Percentiles rank a stretch among this genome's conserved stretches.
Evolutionary conservation across 1,140 invertebrate species (phyloP).

Genomic region (Choristoneura fumiferana): DNA sequence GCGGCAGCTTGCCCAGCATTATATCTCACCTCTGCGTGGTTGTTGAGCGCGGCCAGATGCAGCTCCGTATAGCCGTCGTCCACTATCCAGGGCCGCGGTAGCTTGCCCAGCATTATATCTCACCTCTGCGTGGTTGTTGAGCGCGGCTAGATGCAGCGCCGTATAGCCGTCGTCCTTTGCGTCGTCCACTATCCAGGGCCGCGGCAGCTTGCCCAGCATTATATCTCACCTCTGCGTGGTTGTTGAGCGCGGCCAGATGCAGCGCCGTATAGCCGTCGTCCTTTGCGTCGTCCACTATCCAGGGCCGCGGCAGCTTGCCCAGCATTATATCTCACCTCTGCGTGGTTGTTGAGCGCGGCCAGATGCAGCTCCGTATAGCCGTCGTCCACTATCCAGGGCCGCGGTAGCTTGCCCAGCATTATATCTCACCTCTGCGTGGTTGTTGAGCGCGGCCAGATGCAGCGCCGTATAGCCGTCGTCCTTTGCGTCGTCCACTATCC

Average conservation of each 20-base stretch:
- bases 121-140: slow-evolving; percentile 99
- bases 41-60: slow-evolving; percentile 97
- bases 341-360: slow-evolving; percentile 97
- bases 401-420: slow-evolving; percentile 83
- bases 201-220: slow-evolving; percentile 83
- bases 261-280: slow-evolving; percentile 98
- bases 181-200: slow-evolving; percentile 98
- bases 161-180: slow-evolving; percentile 99
- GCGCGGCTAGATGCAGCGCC: slow-evolving; percentile 94
- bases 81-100: slow-evolving; percentile 96
- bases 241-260: slow-evolving; percentile 97
- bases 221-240: slow-evolving; percentile 93
- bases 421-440: slow-evolving; percentile 93
- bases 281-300: slow-evolving; percentile 99
- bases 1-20: slow-evolving; percentile 83
- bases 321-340: slow-evolving; percentile 83
- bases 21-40: slow-evolving; percentile 93
- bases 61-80: slow-evolving; percentile 98
- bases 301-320: slow-evolving; percentile 90
- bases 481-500: slow-evolving; percentile 99
- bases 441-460: slow-evolving; percentile 97
- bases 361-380: slow-evolving; percentile 97
- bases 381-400: slow-evolving; percentile 98
- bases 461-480: slow-evolving; percentile 98
- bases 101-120: slow-evolving; percentile 72